These are phyloP conservation scores for Coregonus clupeaformis DNA, from an alignment of 2,113 vertebrate species.

Conservation along the genomic window DNA sequence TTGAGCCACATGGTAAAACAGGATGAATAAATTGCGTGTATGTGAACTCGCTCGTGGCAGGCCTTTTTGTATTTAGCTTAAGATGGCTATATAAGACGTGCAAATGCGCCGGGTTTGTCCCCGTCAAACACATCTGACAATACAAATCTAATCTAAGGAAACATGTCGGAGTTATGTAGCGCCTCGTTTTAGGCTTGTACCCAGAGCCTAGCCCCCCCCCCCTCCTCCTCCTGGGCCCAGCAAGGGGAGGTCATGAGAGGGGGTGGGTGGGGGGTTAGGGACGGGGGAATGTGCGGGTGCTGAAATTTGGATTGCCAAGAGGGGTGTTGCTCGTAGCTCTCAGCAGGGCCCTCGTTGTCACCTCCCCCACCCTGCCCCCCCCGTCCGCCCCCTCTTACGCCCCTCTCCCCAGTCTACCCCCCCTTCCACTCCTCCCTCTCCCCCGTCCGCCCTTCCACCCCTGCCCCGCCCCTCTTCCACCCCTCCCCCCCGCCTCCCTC, in stretches of 20 bases:
- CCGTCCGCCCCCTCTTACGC: conserved; percentile 9
- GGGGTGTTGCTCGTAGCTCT: conserved; percentile 48
- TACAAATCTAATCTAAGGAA: conserved; percentile 67
- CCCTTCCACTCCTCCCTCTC: background rate
- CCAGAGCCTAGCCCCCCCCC: conserved; percentile 30
- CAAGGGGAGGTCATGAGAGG: conserved; percentile 3
- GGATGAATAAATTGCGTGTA: conserved; percentile 32
- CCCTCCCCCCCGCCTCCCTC: background rate
- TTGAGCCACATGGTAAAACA: background rate
- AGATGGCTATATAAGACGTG: conserved; percentile 57
- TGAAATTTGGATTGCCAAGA: conserved; percentile 57
- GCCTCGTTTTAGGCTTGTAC: conserved; percentile 58
- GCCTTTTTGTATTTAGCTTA: no score
- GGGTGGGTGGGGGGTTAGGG: conserved; percentile 36
- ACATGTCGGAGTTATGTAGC: conserved; percentile 58
- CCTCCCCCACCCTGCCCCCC: conserved; percentile 25
- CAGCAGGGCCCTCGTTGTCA: conserved; percentile 58
- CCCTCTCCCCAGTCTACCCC: conserved; percentile 36
- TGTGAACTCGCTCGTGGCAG: conserved; percentile 25
- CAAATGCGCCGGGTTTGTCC: conserved; percentile 37
- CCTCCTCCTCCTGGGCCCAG: no score
- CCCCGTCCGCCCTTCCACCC: background rate
- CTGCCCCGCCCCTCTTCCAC: conserved; percentile 4
- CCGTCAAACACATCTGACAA: conserved; percentile 60
- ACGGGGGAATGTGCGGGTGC: conserved; percentile 40